Conservation (phyloP, 2,113 vertebrate genomes). For the Laticauda laticaudata region DNA sequence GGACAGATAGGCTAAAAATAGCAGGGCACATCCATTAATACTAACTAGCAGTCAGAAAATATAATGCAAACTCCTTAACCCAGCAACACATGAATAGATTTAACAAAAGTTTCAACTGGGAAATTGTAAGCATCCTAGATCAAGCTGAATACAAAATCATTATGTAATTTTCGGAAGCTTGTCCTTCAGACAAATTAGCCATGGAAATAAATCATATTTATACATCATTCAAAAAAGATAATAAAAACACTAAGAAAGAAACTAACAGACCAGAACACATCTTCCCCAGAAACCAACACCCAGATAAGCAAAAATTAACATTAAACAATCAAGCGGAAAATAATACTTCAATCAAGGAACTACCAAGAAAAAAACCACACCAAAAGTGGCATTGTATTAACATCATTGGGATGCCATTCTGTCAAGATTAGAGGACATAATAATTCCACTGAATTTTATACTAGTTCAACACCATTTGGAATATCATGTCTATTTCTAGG, state of each 20-base stretch:
- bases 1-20: background rate
- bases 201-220: background rate
- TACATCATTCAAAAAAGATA: background rate
- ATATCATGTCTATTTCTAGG: background rate
- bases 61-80: background rate
- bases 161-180: background rate
- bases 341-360: background rate
- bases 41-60: background rate
- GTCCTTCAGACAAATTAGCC: background rate
- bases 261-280: background rate
- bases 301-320: background rate
- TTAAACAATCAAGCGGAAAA: background rate
- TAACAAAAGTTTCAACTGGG: background rate
- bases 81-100: background rate
- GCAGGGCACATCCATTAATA: background rate
- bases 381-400: background rate
- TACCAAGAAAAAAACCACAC: background rate
- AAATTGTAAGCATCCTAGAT: background rate
- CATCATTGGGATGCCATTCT: background rate
- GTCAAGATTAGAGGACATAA: background rate
- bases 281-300: background rate
- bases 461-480: background rate
- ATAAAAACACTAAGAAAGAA: background rate
- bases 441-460: background rate
- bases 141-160: background rate